Conservation (phyloP, 1,140 invertebrate species). For the Bombus confusus region DNA sequence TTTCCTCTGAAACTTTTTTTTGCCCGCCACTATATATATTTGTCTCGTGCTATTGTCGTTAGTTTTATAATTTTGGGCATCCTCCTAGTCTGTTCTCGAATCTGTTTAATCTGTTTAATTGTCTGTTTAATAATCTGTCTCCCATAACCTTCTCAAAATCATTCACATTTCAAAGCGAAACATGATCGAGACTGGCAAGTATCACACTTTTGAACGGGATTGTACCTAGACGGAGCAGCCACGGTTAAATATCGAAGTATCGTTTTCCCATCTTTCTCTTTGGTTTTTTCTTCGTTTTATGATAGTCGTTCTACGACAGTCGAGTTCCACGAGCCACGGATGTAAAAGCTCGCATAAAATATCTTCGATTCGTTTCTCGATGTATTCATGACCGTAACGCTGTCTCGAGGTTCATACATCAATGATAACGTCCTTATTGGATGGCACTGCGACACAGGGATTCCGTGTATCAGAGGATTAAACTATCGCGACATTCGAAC, state of each 20-base stretch:
- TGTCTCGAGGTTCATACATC: conserved; percentile 34
- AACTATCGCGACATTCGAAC: conserved; percentile 47
- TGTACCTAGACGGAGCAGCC: no score
- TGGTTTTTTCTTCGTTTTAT: not conserved
- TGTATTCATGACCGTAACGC: conserved; percentile 27
- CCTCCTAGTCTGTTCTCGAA: no score
- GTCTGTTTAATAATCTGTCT: no score
- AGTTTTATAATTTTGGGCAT: no score
- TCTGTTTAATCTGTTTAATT: no score
- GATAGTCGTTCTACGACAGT: not conserved
- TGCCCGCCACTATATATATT: no score
- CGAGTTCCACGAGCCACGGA: no score
- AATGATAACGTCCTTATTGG: conserved; percentile 45
- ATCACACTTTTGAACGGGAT: not conserved
- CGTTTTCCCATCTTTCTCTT: not conserved
- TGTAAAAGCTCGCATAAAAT: conserved; percentile 19
- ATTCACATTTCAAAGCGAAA: not conserved
- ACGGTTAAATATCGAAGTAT: conserved; percentile 8
- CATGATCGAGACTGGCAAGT: not conserved
- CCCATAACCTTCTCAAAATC: no score
- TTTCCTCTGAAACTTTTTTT: no score
- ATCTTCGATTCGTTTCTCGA: conserved; percentile 21
- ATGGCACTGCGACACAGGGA: conserved; percentile 12
- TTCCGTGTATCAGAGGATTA: conserved; percentile 38
- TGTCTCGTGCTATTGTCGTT: no score